Evolutionary conservation across 2,113 vertebrate species (phyloP), one percentile per base, ranked within the genome.

Genomic region (Lophius piscatorius): DNA sequence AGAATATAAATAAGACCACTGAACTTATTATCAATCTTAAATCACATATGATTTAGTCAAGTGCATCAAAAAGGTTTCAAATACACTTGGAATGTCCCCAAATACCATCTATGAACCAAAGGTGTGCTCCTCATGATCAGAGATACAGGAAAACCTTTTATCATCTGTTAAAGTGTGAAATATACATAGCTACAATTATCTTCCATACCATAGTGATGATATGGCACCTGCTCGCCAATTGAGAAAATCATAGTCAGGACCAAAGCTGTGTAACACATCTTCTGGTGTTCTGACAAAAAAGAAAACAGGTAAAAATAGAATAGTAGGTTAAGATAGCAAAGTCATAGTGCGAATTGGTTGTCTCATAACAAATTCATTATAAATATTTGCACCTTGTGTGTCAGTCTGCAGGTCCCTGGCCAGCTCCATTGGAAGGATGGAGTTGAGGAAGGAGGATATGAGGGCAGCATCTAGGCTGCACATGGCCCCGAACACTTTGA

Each of bases 401-500:
- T 96, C 93, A 0, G 92, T 94, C 89, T 98, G 97, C 63, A 99
- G 93, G 87, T 99, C 97, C 23, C 97, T 87, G 0, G 97, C 97
- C 80, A 99, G 91, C 86, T 98, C 97, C 94, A 99, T 98, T 0
- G 95, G 95, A 50, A 99, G 91, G 81, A 98, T 94, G 0, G 96
- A 98, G 40, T 96, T 98, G n/a, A 98, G 94, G 0, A 99, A 91
- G 0, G 91, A 91, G 47, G 97, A 98, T 90, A 99, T 96, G 55
- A 98, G 84, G 0, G 93, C 88, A 2, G 95, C 93, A 0, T 98
- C 97, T 62, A 99, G 81, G 72, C 91, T 94, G 74, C 97, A 99
- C 95, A 98, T 96, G n/a, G 97, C 97, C 2, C 97, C 97, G 0
- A 99, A 98, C 77, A 96, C 96, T 87, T 98, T 98, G 66, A 99